phyloP scores from a whole-genome alignment of 2,888 invertebrate species.

The Leptopilina myrica region DNA sequence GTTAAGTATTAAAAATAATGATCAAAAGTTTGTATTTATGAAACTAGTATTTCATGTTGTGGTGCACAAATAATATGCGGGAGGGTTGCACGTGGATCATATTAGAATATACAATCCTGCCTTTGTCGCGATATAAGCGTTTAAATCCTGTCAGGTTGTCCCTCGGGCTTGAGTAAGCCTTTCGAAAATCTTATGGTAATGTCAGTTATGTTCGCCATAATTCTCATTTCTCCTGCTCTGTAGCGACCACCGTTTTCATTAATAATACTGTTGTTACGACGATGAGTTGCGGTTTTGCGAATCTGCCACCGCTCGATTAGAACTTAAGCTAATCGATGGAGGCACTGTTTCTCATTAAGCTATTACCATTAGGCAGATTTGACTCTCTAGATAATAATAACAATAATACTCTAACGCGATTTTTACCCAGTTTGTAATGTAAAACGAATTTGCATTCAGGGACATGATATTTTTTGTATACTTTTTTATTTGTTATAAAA shows the following conservation, averaged over 20 bases:
- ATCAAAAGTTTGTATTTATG: no score
- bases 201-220: slow-evolving; percentile 38
- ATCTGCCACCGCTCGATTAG: slow-evolving; percentile 35
- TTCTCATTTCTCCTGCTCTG: slow-evolving; percentile 10
- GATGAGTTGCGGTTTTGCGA: slow-evolving; percentile 32
- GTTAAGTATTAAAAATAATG: no score
- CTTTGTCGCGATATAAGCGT: slow-evolving; percentile 43
- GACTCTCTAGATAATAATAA: slow-evolving; percentile 24
- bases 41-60: background rate
- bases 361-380: slow-evolving; percentile 24
- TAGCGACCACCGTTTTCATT: slow-evolving; percentile 43
- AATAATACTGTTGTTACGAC: slow-evolving; percentile 12
- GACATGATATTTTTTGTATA: no score
- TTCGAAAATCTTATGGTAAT: slow-evolving; percentile 55
- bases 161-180: slow-evolving; percentile 51
- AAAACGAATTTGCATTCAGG: no score
- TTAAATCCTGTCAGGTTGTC: slow-evolving; percentile 49
- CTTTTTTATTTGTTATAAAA: no score
- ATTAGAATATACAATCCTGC: slow-evolving; percentile 39
- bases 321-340: slow-evolving; percentile 39
- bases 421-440: background rate
- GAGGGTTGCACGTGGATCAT: background rate
- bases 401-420: background rate
- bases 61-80: background rate
- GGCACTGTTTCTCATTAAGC: slow-evolving; percentile 33